Evolutionary conservation across 2,797 vertebrate genomes (phyloP), one percentile per base, ranked within the genome.

Genomic region (Menidia menidia): DNA sequence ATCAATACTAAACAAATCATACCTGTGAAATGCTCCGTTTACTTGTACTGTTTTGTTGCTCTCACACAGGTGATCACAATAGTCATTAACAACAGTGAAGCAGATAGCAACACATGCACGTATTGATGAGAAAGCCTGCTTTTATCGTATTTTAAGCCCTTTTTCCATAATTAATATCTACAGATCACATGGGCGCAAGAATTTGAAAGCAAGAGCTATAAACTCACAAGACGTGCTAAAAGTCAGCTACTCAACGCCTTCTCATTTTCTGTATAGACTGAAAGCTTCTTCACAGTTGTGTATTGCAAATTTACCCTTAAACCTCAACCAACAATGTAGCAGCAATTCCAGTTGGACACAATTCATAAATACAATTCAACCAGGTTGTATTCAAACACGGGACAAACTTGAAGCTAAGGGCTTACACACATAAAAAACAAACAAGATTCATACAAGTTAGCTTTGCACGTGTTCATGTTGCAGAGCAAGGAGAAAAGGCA

Each of bases 151-250:
- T 45, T 53, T 64, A 41, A 51, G 45, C 35, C 39, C 44, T n/a
- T 30, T 75, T 81, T 71, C 33, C 33, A 64, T 66, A 61, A 76
- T 62, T 64, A 57, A 70, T 62, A 52, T 11, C 60, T 7, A 54
- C 53, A 33, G 48, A 10, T 15, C 18, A 18, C 9, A 51, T 44
- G 57, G 51, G 11, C 4, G 11, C n/a, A 71, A 9, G 60, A 1
- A 13, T 70, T 43, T 69, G 11, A 7, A 54, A 53, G n/a, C 18
- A 35, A 33, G 8, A 72, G 3, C 8, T 31, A n/a, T 35, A 64
- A 54, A 63, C 32, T 43, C 11, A 60, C 25, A 42, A 31, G 30
- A 42, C 56, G 60, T 57, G 66, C 9, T 74, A 13, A 55, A 72
- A 64, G 50, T 59, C 51, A 57, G 53, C 59, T 25, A 43, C 6